Evolutionary conservation across 2,888 invertebrate species (phyloP).

Genomic region (Tiliacea citrago): DNA sequence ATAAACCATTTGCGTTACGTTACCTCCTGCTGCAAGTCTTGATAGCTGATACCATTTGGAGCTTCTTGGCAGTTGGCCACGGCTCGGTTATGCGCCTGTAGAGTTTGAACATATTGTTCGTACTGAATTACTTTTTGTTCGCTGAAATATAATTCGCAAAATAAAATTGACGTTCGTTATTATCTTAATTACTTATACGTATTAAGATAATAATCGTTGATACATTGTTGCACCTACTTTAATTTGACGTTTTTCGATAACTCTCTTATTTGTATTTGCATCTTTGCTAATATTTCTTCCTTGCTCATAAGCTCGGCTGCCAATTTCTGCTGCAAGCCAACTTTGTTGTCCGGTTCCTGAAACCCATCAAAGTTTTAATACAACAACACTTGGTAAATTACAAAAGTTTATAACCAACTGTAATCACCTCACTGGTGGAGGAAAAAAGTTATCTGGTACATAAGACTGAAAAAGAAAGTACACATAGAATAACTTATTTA

Average conservation of each 20-base stretch:
- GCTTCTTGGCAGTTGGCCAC: slow-evolving; percentile 76
- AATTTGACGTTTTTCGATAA: slow-evolving; percentile 85
- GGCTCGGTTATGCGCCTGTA: slow-evolving; percentile 80
- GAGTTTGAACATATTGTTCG: slow-evolving; percentile 82
- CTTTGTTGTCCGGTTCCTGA: slow-evolving; percentile 85
- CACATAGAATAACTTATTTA: slow-evolving; percentile 42
- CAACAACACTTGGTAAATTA: slow-evolving; percentile 15
- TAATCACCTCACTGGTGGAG: slow-evolving; percentile 72
- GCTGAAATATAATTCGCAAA: slow-evolving; percentile 67
- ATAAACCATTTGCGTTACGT: background rate
- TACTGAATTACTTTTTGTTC: slow-evolving; percentile 88
- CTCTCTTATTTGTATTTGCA: slow-evolving; percentile 86
- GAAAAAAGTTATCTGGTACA: slow-evolving; percentile 79
- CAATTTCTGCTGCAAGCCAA: slow-evolving; percentile 87
- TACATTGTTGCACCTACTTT: slow-evolving; percentile 74
- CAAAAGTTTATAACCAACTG: slow-evolving; percentile 38
- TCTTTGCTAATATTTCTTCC: slow-evolving; percentile 85
- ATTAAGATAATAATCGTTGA: slow-evolving; percentile 8
- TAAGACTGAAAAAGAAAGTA: slow-evolving; percentile 81
- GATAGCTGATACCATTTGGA: slow-evolving; percentile 77
- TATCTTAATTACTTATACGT: background rate
- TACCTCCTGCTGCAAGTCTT: slow-evolving; percentile 86
- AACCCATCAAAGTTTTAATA: slow-evolving; percentile 57
- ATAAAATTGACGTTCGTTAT: background rate
- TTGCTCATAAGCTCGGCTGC: slow-evolving; percentile 87